Evolutionary conservation across 2,113 vertebrate species (phyloP), one percentile per base, ranked within the genome.

Genomic region (Excalfactoria chinensis): DNA sequence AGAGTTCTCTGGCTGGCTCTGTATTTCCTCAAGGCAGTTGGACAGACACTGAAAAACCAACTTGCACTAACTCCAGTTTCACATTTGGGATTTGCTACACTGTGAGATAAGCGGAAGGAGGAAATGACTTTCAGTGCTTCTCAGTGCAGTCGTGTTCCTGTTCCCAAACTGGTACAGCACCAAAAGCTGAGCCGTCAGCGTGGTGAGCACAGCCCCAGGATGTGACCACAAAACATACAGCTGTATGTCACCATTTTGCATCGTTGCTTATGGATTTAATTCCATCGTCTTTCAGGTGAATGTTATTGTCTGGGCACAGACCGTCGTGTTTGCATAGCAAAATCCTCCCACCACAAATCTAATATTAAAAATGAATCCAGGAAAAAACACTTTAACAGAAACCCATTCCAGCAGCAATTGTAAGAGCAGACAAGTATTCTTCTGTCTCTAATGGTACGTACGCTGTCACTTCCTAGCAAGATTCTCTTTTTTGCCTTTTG

Each of bases 261-360:
- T 81, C 95, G 62, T 72, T 89, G 41, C 89, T 91, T 91, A 96
- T 46, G 60, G 93, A 78, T 96, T 95, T 91, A 91, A 93, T 95
- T 93, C 91, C 94, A 69, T 81, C 72, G 9, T 68, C 74, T 81
- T 89, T 93, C 87, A 93, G 94, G 69, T 72, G 93, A 93, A 76
- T 86, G 91, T 80, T 78, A 89, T 91, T 93, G 75, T 81, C 89
- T 89, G 28, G 75, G n/a, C 89, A 93, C 56, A 95, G 79, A 60
- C 56, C 88, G 41, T 80, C 26, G 49, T 1, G 12, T 92, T 91
- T 88, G 89, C 75, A 94, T 88, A 93, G 46, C 41, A 92, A 89
- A 41, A 60, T 26, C 56, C 56, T 91, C 74, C 44, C 80, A 79
- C 69, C 40, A 66, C 60, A 64, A 83, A 96, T 74, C 2, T 48